phyloP scores from a whole-genome alignment of 2,888 invertebrate species.

The Drosophila demipolita region DNA sequence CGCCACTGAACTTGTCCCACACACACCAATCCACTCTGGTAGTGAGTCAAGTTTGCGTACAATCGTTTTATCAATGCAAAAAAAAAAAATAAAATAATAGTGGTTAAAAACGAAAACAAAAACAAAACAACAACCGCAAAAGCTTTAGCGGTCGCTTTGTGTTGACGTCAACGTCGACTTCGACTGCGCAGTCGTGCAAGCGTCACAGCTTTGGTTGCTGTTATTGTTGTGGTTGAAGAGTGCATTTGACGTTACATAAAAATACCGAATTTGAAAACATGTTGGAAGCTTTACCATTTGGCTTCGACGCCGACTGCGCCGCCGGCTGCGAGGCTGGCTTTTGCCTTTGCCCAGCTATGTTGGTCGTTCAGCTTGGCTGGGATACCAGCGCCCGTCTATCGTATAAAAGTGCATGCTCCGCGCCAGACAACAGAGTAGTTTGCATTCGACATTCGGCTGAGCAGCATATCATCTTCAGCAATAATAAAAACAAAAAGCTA shows the following conservation, averaged over 20 bases:
- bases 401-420: slow-evolving; percentile 83
- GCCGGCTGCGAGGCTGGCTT: slow-evolving; percentile 34
- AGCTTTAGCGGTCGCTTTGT: slow-evolving; percentile 22
- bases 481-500: slow-evolving; percentile 2
- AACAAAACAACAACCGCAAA: slow-evolving; percentile 20
- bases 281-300: slow-evolving; percentile 59
- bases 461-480: slow-evolving; percentile 59
- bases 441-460: slow-evolving; percentile 81
- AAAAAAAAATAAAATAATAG: slow-evolving; percentile 5
- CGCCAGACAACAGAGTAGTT: slow-evolving; percentile 80
- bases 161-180: slow-evolving; percentile 7
- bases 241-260: slow-evolving; percentile 78
- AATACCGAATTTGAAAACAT: slow-evolving; percentile 56
- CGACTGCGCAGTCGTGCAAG: slow-evolving; percentile 25
- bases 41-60: slow-evolving; percentile 31
- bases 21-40: slow-evolving; percentile 15
- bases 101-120: not conserved
- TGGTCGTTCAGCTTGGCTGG: slow-evolving; percentile 51
- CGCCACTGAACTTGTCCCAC: slow-evolving; percentile 71
- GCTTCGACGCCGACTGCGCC: slow-evolving; percentile 1
- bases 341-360: slow-evolving; percentile 59
- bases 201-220: slow-evolving; percentile 30
- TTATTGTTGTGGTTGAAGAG: slow-evolving; percentile 50
- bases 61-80: slow-evolving; percentile 64
- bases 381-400: slow-evolving; percentile 49